These are phyloP conservation scores for Polypterus senegalus DNA, from an alignment of 2,113 vertebrate species.

Conservation along the genomic window DNA sequence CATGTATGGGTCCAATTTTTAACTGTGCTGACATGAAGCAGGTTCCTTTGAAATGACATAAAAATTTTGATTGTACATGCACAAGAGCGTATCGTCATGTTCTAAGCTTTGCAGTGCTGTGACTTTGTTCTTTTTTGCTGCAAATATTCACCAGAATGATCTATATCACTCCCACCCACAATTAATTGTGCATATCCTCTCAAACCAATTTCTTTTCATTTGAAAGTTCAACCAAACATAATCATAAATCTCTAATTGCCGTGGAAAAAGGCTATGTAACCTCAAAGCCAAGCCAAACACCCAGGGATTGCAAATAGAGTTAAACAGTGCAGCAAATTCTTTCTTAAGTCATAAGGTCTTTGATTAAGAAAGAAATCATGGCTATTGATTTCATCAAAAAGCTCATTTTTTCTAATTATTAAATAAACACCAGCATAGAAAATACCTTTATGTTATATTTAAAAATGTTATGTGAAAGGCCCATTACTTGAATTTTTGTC, in stretches of 20 bases:
- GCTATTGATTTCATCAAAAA: conserved; percentile 25
- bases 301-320: conserved; percentile 51
- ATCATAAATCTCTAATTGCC: conserved; percentile 37
- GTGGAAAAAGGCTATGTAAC: conserved; percentile 40
- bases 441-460: no score
- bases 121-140: conserved; percentile 1
- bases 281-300: conserved; percentile 48
- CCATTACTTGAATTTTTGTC: no score
- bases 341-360: conserved; percentile 25
- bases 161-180: conserved; percentile 34
- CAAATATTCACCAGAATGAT: conserved; percentile 33
- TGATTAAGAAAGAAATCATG: conserved; percentile 23
- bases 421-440: conserved; percentile 2
- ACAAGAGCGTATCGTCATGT: neutral
- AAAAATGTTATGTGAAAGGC: no score
- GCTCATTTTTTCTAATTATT: conserved; percentile 27
- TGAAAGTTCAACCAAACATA: no score
- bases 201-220: no score
- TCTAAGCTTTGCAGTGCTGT: neutral
- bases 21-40: neutral
- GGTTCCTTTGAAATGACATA: neutral
- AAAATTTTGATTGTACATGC: neutral
- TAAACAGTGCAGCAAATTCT: conserved; percentile 50
- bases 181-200: neutral
- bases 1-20: neutral